Evolutionary conservation across 2,113 vertebrate genomes (phyloP).

Genomic region (Cinclus cinclus): DNA sequence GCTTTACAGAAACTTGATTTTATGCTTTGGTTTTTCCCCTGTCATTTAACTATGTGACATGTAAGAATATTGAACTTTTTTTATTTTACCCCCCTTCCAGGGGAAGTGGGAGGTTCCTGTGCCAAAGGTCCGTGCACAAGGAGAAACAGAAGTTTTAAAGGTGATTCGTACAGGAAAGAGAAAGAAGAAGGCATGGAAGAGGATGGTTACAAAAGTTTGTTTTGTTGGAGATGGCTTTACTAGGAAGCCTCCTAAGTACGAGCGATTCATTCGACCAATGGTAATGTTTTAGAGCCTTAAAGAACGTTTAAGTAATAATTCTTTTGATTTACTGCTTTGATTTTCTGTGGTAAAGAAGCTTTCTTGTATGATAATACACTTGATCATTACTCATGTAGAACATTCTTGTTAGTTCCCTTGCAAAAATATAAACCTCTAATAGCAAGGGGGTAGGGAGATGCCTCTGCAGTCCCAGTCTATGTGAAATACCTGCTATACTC

Average conservation of each 20-base stretch:
- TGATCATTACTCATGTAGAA: not conserved
- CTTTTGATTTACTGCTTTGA: not conserved
- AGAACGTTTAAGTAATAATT: not conserved
- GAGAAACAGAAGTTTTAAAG: conserved; percentile 96
- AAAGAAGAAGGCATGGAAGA: conserved; percentile 98
- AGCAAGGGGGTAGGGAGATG: not conserved
- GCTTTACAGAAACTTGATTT: not conserved
- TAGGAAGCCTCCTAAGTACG: conserved; percentile 96
- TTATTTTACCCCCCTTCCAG: not conserved
- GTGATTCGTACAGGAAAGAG: conserved; percentile 95
- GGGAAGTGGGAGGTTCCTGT: conserved; percentile 98
- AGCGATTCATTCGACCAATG: conserved; percentile 98
- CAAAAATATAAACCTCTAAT: not conserved
- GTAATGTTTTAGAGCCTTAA: conserved; percentile 70
- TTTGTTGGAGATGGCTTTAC: conserved; percentile 98
- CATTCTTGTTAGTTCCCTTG: not conserved
- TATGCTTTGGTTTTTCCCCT: not conserved
- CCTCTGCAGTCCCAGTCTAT: not conserved
- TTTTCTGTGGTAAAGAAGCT: not conserved
- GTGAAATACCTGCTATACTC: not conserved
- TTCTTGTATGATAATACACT: not conserved
- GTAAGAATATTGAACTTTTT: not conserved
- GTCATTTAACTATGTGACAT: not conserved
- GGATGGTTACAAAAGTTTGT: conserved; percentile 98
- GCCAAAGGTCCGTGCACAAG: conserved; percentile 95